A percentile compares a stretch with the other conserved stretches of the same genome.
These are phyloP conservation scores for Leptopilina myrica DNA, from an alignment of 2,888 invertebrate genomes.

Conservation along the genomic window DNA sequence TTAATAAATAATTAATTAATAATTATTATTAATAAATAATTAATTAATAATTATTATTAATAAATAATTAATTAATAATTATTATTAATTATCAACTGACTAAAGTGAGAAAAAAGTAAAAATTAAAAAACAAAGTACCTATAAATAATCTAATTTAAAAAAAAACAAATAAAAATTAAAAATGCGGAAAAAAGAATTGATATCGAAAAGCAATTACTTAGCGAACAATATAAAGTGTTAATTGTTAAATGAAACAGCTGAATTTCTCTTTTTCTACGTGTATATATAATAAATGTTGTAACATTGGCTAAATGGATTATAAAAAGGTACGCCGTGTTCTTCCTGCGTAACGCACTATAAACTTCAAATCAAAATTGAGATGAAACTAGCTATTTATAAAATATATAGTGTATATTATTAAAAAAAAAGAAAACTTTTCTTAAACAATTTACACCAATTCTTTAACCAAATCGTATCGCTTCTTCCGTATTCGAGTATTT, in stretches of 20 bases:
- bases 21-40: too few species aligned
- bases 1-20: too few species aligned
- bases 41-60: too few species aligned
- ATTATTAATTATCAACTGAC: too few species aligned
- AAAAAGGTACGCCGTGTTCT: neutral
- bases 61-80: too few species aligned
- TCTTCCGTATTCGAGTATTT: slow-evolving; percentile 8
- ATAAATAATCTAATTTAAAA: too few species aligned
- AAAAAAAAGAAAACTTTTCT: slow-evolving; percentile 10
- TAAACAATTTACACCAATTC: slow-evolving; percentile 10
- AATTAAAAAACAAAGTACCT: too few species aligned
- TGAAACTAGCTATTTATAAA: neutral
- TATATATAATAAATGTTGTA: neutral
- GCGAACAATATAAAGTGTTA: neutral
- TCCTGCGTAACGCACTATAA: neutral
- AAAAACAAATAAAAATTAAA: too few species aligned
- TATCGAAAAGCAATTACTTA: neutral
- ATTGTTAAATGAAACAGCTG: neutral
- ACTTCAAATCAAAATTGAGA: neutral
- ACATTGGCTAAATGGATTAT: neutral
- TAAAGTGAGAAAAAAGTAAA: too few species aligned
- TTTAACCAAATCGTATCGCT: slow-evolving; percentile 2
- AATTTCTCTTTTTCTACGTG: neutral
- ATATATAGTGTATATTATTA: neutral
- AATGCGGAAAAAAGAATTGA: neutral